phyloP scores from a whole-genome alignment of 2,797 vertebrate genomes.

The Florisuga fusca region DNA sequence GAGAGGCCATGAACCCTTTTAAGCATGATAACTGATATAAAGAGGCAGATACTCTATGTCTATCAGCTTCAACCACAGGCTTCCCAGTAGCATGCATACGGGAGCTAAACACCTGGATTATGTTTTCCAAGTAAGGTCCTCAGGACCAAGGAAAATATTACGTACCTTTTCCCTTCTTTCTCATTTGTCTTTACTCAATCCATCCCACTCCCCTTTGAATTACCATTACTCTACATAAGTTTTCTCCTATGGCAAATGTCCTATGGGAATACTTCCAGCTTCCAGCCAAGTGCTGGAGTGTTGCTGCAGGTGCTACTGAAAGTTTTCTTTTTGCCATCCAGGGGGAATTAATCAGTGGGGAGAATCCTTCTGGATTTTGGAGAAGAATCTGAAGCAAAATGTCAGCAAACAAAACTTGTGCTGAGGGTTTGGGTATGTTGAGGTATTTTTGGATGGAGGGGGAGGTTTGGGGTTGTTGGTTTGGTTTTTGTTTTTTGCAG shows the following conservation, averaged over 20 bases:
- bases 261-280: not conserved
- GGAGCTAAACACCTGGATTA: not conserved
- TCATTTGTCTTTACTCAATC: not conserved
- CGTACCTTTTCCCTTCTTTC: not conserved
- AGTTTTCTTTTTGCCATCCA: not conserved
- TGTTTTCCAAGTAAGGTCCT: not conserved
- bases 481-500: not conserved
- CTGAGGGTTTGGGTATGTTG: not conserved
- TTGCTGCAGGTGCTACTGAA: not conserved
- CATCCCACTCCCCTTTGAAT: not conserved
- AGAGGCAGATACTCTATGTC: not conserved
- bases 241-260: not conserved
- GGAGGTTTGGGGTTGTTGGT: not conserved
- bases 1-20: not conserved
- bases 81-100: rapidly evolving
- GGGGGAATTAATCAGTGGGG: rapidly evolving
- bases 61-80: not conserved
- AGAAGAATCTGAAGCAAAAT: not conserved
- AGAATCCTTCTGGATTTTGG: not conserved
- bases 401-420: not conserved
- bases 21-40: not conserved
- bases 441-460: rapidly evolving
- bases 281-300: not conserved
- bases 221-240: not conserved
- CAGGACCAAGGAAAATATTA: not conserved